Evolutionary conservation across 1,140 invertebrate species (phyloP), one percentile per base, ranked within the genome.

Genomic region (Epicauta chinensis): DNA sequence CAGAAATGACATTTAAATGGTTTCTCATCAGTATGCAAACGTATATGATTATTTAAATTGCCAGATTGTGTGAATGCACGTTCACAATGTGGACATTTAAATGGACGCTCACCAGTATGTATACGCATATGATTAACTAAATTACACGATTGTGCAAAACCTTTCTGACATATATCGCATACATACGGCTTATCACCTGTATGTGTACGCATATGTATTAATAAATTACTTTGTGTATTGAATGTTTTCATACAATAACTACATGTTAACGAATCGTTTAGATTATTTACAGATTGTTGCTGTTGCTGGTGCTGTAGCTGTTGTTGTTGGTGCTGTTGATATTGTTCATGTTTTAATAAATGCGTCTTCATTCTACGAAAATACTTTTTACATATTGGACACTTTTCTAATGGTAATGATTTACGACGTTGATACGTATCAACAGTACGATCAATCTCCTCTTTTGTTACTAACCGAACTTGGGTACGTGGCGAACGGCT

Each of bases 1-100:
- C 75, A 77, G 3, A 76, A 56, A 47, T 74, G 77, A 70, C 85
- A 87, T 32, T 78, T 76, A 58, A 84, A 87, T 0, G 85, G 85
- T 43, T 81, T 74, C 56, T 87, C 49, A 47, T 60, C 58, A 12
- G 59, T 86, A 62, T 88, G 86, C 9, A 86, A 80, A 36, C 73
- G 67, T 38, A 75, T 75, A 52, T 77, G 75, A 45, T 73, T 74
- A 6, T 66, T 71, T 0, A 77, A 50, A 63, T 77, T 75, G 0
- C 73, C 74, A 2, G 74, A 64, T 51, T 77, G 75, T 6, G 73
- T 75, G 49, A 76, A 77, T n/a, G 60, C 61, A 17, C 61, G 53
- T 15, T 67, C 65, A 46, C 68, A 70, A 52, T 67, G 59, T 30
- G 64, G 64, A 61, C 69, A 71, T 52, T 68, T 68, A 43, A 64